These are phyloP conservation scores for Isaurus tuberculatus DNA, from an alignment of 92 coral and sea anemone species.

Conservation along the genomic window DNA sequence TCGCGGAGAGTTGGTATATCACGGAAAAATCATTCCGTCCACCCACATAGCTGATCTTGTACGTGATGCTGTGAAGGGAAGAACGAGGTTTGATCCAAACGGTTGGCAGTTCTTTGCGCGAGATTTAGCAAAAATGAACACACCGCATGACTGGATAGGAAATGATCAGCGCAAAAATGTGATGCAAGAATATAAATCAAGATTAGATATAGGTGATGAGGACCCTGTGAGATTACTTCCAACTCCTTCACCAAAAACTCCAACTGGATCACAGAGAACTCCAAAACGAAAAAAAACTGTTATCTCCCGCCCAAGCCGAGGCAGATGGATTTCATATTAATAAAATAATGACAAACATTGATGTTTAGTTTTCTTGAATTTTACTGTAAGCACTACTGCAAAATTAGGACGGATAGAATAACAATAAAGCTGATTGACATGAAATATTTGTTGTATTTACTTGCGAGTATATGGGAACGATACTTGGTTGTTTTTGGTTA, in stretches of 20 bases:
- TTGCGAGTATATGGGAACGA: slow-evolving; percentile 14
- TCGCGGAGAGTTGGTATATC: too few species aligned
- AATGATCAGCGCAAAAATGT: slow-evolving; percentile 14
- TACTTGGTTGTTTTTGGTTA: slow-evolving; percentile 3
- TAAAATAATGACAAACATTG: not conserved
- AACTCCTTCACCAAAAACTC: slow-evolving; percentile 14
- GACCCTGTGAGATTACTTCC: slow-evolving; percentile 4
- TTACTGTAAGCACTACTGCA: not conserved
- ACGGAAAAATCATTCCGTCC: too few species aligned
- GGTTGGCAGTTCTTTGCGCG: slow-evolving; percentile 11
- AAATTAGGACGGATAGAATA: not conserved
- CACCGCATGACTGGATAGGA: slow-evolving; percentile 27
- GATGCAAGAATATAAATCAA: slow-evolving; percentile 11
- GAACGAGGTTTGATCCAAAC: not conserved
- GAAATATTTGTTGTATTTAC: not conserved
- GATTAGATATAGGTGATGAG: not conserved
- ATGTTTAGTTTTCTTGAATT: not conserved
- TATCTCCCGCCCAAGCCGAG: slow-evolving; percentile 8
- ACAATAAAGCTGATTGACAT: slow-evolving; percentile 15
- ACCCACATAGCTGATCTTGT: too few species aligned
- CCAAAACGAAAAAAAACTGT: slow-evolving; percentile 4
- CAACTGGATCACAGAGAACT: slow-evolving; percentile 15
- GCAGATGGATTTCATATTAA: slow-evolving; percentile 4
- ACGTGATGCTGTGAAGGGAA: too few species aligned
- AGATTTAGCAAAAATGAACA: slow-evolving; percentile 10